phyloP scores from a whole-genome alignment of 2,113 vertebrate genomes.

The Henicopernis longicauda region DNA sequence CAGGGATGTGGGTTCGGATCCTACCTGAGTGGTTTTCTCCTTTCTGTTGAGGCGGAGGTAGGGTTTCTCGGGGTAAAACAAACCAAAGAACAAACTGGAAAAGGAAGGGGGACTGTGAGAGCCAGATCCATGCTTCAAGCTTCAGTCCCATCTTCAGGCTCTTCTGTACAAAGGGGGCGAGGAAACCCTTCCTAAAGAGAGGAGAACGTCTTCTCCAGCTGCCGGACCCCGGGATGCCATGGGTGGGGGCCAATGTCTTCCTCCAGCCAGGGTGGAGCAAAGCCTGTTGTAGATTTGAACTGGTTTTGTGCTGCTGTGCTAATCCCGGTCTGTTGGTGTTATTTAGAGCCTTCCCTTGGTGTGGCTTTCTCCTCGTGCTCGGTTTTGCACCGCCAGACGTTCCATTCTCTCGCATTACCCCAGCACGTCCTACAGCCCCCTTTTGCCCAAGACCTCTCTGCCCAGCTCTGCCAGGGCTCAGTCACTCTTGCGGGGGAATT shows the following conservation, averaged over 20 bases:
- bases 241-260: neutral
- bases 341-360: neutral
- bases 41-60: neutral
- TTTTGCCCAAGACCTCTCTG: neutral
- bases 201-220: neutral
- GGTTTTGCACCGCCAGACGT: neutral
- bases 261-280: neutral
- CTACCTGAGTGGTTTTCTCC: neutral
- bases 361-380: rapidly evolving
- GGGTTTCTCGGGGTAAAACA: neutral
- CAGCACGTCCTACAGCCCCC: neutral
- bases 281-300: neutral
- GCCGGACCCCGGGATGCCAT: neutral
- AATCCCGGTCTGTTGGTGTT: rapidly evolving
- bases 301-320: neutral
- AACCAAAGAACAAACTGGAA: neutral
- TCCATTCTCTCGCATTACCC: neutral
- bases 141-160: neutral
- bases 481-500: rapidly evolving
- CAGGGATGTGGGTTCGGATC: neutral
- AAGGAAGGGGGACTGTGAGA: neutral
- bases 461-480: neutral
- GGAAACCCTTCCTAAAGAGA: neutral
- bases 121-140: neutral
- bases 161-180: neutral